Base-by-base conservation (phyloP, 2,888 invertebrate species). In the Scaptomyza tumidula region DNA sequence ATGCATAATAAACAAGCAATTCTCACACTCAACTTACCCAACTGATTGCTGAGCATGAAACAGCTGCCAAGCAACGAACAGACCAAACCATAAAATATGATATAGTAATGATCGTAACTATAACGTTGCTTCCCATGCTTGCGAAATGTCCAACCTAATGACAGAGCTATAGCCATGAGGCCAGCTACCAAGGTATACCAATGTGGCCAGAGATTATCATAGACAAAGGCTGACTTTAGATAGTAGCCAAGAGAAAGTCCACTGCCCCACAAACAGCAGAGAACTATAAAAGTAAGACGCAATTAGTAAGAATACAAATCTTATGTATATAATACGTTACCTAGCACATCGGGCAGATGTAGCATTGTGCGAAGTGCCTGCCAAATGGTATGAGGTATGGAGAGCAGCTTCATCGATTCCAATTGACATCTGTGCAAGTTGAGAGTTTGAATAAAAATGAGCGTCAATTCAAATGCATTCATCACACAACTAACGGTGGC, bases 51-150 rank as follows among this genome's bases (percentile, higher is more conserved):
- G 7, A 90, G 71, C 79, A 90, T 79, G 54, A 90, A 89, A 57
- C 87, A 84, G 35, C 81, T 78, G 58, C 90, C 87, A 50, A 90
- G 75, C 11, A 90, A 57, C 10, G 80, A 82, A 45, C 90, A 90
- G 16, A 90, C 70, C 27, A 90, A 46, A 0, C 90, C 90, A 37
- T 90, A 90, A 57, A 90, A 87, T 0, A 90, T 88, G 27, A 90
- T 76, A 57, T 90, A 90, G 75, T 77, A 90, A 52, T 90, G 90
- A 72, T 90, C 87, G 41, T 74, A 90, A 44, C 80, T 78, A 58
- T 90, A 87, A 49, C 87, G 78, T 37, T 76, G 79, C 29, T 80
- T 78, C 45, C 70, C 71, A 33, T 77, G 72, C 66, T 90, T 90
- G 0, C 83, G 80, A 43, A 89, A 62, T 1, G 86, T 90, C 87